phyloP scores from a whole-genome alignment of 2,113 vertebrate species.

The Passer montanus region DNA sequence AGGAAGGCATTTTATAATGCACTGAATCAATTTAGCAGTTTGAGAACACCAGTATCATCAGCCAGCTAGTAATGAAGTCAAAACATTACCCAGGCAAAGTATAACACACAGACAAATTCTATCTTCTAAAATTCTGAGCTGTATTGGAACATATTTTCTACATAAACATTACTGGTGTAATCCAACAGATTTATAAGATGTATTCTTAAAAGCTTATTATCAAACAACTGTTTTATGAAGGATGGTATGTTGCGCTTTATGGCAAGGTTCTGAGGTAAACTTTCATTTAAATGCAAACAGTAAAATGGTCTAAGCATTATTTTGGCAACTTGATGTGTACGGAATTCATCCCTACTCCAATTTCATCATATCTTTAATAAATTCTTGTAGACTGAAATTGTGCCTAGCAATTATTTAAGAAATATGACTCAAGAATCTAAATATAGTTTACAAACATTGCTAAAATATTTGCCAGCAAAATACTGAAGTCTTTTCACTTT shows the following conservation, averaged over 20 bases:
- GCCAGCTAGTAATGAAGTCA: conserved; percentile 10
- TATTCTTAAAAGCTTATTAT: background rate
- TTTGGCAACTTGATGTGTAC: background rate
- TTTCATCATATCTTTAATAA: background rate
- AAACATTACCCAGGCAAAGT: background rate
- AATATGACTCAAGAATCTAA: conserved; percentile 41
- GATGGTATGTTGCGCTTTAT: background rate
- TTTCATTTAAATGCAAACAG: background rate
- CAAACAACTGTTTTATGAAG: background rate
- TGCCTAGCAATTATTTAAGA: conserved; percentile 44
- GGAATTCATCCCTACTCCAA: background rate
- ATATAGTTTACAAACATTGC: conserved; percentile 24
- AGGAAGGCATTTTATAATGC: conserved; percentile 20
- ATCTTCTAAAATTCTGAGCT: background rate
- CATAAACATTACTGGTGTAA: background rate
- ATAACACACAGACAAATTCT: background rate
- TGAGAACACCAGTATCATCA: conserved; percentile 1
- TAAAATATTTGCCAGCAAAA: conserved; percentile 3
- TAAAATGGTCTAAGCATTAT: background rate
- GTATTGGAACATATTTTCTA: background rate
- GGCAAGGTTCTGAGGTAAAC: background rate
- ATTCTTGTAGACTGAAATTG: background rate
- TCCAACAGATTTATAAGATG: background rate
- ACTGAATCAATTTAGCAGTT: background rate
- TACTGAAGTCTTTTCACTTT: background rate